phyloP scores from a whole-genome alignment of 1,140 invertebrate genomes.

The Choristoneura fumiferana region DNA sequence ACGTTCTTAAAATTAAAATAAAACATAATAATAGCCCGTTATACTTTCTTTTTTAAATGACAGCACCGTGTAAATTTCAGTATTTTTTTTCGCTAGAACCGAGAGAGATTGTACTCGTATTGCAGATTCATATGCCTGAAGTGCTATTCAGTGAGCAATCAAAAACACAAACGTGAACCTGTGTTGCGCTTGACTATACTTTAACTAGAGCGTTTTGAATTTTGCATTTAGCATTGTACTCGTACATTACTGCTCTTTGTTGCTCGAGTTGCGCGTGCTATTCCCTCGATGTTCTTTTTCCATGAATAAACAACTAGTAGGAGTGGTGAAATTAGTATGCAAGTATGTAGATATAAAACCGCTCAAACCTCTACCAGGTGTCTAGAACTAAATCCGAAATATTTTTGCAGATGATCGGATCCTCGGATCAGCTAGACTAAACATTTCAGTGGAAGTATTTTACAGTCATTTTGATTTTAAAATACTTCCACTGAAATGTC shows the following conservation, averaged over 20 bases:
- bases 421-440: too few species aligned
- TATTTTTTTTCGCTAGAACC: not conserved
- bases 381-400: too few species aligned
- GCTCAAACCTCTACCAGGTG: too few species aligned
- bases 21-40: too few species aligned
- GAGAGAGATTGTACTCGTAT: slow-evolving; percentile 25
- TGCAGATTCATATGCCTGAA: slow-evolving; percentile 43
- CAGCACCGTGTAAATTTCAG: not conserved
- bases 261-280: slow-evolving; percentile 25
- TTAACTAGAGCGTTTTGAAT: slow-evolving; percentile 60
- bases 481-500: too few species aligned
- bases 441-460: too few species aligned
- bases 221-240: slow-evolving; percentile 59
- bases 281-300: slow-evolving; percentile 22
- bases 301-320: slow-evolving; percentile 10
- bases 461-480: too few species aligned
- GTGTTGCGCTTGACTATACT: slow-evolving; percentile 45
- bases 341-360: too few species aligned
- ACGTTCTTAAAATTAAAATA: too few species aligned
- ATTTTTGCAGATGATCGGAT: too few species aligned
- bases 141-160: slow-evolving; percentile 60
- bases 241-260: slow-evolving; percentile 27
- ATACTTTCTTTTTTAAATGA: too few species aligned
- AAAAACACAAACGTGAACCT: slow-evolving; percentile 58
- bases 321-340: too few species aligned